Evolutionary conservation across 1,140 invertebrate species (phyloP).

Genomic region (Sarcophaga peregrina): DNA sequence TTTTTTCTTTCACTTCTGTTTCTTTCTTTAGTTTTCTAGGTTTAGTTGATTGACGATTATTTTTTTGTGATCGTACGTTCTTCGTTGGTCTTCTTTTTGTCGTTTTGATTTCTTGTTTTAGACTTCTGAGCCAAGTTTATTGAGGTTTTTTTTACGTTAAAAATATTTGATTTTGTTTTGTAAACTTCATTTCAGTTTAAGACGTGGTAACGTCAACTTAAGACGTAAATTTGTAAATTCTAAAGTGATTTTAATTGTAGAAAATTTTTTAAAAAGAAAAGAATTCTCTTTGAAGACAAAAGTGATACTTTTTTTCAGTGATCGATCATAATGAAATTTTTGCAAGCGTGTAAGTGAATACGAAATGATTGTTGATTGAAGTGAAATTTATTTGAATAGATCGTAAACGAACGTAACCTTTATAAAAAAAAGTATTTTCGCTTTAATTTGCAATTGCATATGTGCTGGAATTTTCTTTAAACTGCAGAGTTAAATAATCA

Average conservation of each 20-base stretch:
- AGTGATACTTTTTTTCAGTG: neutral
- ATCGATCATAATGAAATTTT: constrained; percentile 19
- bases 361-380: neutral
- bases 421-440: too few relatives aligned
- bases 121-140: constrained; percentile 44
- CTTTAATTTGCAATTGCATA: neutral
- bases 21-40: neutral
- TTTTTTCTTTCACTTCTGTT: neutral
- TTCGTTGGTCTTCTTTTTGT: constrained; percentile 8
- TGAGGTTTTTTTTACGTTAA: constrained; percentile 49
- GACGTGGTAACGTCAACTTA: constrained; percentile 33
- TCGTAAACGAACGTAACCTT: too few relatives aligned
- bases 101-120: constrained; percentile 48
- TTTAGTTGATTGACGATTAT: neutral
- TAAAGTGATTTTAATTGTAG: too few relatives aligned
- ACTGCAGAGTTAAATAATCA: too few relatives aligned
- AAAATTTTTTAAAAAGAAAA: constrained; percentile 5
- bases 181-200: constrained; percentile 60
- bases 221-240: neutral
- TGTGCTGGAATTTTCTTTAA: neutral
- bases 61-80: neutral
- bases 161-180: constrained; percentile 64
- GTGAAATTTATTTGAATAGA: neutral
- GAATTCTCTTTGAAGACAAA: neutral
- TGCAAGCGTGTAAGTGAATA: constrained; percentile 38